phyloP scores from a whole-genome alignment of 2,888 invertebrate species.

The Torymus auratus region DNA sequence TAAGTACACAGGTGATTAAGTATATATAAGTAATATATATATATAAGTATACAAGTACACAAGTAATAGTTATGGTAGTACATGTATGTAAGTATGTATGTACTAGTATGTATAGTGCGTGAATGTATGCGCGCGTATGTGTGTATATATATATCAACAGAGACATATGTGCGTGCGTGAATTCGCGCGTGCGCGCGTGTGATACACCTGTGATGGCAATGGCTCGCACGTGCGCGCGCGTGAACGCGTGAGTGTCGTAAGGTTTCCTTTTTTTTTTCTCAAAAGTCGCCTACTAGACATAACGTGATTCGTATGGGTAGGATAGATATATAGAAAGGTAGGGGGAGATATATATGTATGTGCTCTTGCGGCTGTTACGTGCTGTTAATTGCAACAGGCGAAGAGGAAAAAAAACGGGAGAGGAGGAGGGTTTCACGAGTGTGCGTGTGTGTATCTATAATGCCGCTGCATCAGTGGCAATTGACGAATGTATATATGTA shows the following conservation, averaged over 20 bases:
- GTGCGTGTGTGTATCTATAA: neutral
- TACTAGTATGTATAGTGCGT: too few species aligned
- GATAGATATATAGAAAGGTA: constrained; percentile 14
- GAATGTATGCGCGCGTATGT: too few species aligned
- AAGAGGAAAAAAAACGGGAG: constrained; percentile 26
- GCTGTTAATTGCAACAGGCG: constrained; percentile 69
- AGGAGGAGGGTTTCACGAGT: neutral
- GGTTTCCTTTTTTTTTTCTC: constrained; percentile 10
- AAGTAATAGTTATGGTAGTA: too few species aligned
- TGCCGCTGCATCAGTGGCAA: too few species aligned
- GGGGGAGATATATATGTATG: constrained; percentile 3
- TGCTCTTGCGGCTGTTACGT: constrained; percentile 62
- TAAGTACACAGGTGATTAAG: neutral
- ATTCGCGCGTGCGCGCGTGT: constrained; percentile 14
- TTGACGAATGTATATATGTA: too few species aligned
- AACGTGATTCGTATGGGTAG: constrained; percentile 61
- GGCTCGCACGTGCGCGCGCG: neutral
- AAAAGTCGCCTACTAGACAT: constrained; percentile 22
- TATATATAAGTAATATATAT: neutral
- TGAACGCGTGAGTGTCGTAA: constrained; percentile 33
- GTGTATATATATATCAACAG: too few species aligned
- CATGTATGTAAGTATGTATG: neutral
- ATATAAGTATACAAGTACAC: too few species aligned
- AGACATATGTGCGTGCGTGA: constrained; percentile 2
- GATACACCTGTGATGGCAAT: constrained; percentile 21